These are phyloP conservation scores for Platerodrilus igneus DNA, from an alignment of 2,888 invertebrate species.

Conservation along the genomic window DNA sequence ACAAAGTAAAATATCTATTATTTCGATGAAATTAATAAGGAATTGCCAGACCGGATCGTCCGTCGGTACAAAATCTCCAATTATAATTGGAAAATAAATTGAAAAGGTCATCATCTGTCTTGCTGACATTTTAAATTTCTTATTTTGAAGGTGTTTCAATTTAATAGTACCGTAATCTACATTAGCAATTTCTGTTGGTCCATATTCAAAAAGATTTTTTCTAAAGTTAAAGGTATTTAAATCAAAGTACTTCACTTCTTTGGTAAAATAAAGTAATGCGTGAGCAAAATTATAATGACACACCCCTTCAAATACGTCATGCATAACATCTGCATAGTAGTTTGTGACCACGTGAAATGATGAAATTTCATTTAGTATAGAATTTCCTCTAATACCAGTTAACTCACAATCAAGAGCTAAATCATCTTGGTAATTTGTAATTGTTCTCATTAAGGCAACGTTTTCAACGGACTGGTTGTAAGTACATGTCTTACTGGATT, in stretches of 20 bases:
- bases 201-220: constrained; percentile 20
- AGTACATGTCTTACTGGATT: too few relatives aligned
- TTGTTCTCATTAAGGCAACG: constrained; percentile 19
- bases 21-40: constrained; percentile 25
- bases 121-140: constrained; percentile 21
- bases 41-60: constrained; percentile 28
- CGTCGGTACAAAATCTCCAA: constrained; percentile 26
- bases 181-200: constrained; percentile 15
- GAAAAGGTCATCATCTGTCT: constrained; percentile 27
- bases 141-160: constrained; percentile 10
- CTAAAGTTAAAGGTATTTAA: constrained; percentile 10
- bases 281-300: too few relatives aligned
- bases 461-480: constrained; percentile 14
- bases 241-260: constrained; percentile 18
- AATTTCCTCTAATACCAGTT: too few relatives aligned
- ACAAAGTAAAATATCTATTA: constrained; percentile 21
- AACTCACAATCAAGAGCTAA: constrained; percentile 11
- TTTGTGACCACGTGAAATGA: constrained; percentile 22
- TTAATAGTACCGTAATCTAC: too few relatives aligned
- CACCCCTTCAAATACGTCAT: too few relatives aligned
- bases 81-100: constrained; percentile 26
- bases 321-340: constrained; percentile 19
- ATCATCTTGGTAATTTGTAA: constrained; percentile 24
- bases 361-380: constrained; percentile 16
- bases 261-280: constrained; percentile 13